A percentile compares a stretch with the other conserved stretches of the same genome.
phyloP scores from a whole-genome alignment of 2,888 invertebrate genomes.

The Eupelmus urozonus region DNA sequence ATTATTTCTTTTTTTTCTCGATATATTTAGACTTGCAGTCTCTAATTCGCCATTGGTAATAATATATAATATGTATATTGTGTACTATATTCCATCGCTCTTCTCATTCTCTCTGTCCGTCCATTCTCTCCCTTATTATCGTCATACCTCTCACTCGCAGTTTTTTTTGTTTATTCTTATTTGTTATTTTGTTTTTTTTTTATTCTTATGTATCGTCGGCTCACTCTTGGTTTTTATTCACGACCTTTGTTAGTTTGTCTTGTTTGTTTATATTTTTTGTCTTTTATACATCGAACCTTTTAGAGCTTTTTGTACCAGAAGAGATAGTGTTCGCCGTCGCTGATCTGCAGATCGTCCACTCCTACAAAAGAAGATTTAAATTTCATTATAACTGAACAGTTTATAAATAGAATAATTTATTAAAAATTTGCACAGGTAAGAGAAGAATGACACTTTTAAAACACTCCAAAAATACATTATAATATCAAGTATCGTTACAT shows the following conservation, averaged over 20 bases:
- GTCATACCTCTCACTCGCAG: constrained; percentile 37
- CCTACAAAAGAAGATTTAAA: no score
- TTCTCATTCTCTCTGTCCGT: background rate
- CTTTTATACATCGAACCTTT: constrained; percentile 58
- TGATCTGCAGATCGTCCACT: constrained; percentile 91
- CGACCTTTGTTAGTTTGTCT: constrained; percentile 10
- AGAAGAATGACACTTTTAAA: no score
- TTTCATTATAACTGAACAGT: no score
- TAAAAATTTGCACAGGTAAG: no score
- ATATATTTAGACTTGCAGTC: constrained; percentile 54
- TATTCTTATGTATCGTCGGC: constrained; percentile 29
- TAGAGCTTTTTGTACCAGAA: constrained; percentile 96
- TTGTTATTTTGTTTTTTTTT: constrained; percentile 15
- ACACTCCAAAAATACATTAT: no score
- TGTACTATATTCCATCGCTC: constrained; percentile 38
- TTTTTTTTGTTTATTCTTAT: constrained; percentile 8
- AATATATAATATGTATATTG: constrained; percentile 49
- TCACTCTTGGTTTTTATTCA: constrained; percentile 6
- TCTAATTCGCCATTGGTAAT: constrained; percentile 56
- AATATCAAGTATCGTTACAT: no score
- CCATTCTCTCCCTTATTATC: constrained; percentile 32
- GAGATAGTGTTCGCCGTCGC: constrained; percentile 92
- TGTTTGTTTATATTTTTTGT: constrained; percentile 27
- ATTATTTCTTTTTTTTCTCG: constrained; percentile 56
- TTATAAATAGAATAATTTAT: no score